Conservation (phyloP, 2,113 vertebrate species). For the Abramis brama region DNA sequence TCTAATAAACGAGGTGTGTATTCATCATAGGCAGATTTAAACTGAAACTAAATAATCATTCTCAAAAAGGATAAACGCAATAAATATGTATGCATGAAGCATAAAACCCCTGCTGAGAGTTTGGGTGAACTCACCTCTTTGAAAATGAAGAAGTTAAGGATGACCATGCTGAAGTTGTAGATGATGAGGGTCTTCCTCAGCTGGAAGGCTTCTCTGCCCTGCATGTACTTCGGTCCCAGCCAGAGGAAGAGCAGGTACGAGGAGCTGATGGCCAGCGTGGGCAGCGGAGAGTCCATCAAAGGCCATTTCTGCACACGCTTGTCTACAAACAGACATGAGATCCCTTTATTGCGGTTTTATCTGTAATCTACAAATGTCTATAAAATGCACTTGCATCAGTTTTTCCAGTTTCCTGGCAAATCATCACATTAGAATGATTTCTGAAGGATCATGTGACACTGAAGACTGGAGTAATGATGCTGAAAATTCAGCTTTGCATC, state of each 20-base stretch:
- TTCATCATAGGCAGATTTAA: neutral
- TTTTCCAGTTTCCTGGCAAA: neutral
- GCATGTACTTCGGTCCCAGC: slow-evolving; percentile 98
- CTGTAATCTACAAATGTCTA: neutral
- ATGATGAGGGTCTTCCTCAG: slow-evolving; percentile 90
- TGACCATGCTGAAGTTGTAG: slow-evolving; percentile 99
- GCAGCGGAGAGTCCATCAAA: slow-evolving; percentile 92
- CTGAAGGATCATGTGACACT: too few species aligned
- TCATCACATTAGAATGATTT: too few species aligned
- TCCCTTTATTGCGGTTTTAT: neutral
- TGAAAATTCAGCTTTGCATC: too few species aligned
- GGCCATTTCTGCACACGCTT: slow-evolving; percentile 97
- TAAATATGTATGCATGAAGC: neutral
- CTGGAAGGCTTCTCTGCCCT: slow-evolving; percentile 93
- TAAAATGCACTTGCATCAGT: neutral
- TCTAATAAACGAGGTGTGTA: neutral
- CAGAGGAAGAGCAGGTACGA: slow-evolving; percentile 96
- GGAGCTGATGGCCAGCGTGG: slow-evolving; percentile 92
- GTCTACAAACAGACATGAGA: slow-evolving; percentile 76
- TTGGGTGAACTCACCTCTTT: slow-evolving; percentile 85
- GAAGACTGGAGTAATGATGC: too few species aligned
- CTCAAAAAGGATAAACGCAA: neutral
- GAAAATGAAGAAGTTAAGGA: slow-evolving; percentile 98
- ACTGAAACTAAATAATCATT: neutral
- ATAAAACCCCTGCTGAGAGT: neutral